Evolutionary conservation across 2,888 invertebrate species (phyloP), one percentile per base, ranked within the genome.

Genomic region (Steinernema carpocapsae): DNA sequence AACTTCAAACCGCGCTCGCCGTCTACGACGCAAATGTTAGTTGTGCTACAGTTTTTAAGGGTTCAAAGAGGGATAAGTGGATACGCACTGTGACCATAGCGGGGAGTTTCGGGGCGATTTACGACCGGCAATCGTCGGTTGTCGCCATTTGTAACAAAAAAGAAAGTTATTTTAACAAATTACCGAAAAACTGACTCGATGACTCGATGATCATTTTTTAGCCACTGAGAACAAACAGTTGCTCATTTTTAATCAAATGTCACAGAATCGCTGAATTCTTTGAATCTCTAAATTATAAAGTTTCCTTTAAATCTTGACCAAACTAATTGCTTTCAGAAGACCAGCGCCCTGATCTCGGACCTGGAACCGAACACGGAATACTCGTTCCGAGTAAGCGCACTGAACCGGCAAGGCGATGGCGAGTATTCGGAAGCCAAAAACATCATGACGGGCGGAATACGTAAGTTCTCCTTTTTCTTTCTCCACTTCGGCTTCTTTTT

Each of bases 391-490:
- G 95, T 97, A 76, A 95, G 95, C 0, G 99, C 97, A 0, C 91
- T 97, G 77, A 99, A 97, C 2, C 91, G 95, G 78, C 95, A 95
- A 89, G 99, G 99, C 56, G 97, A 99, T 88, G 99, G 99, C 24
- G 93, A 94, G 88, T 91, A 95, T 80, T 95, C 95, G 88, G 90
- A 92, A 77, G 93, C 94, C 29, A 93, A 93, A 74, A 92, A 92
- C 77, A 92, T 94, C 1, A 93, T 87, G 29, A 99, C 97, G 0
- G 94, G 94, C 37, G 95, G 96, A 73, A 81, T 84, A 70, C 83
- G 87, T 87, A 64, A 80, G 82, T 75, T 64, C 71, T 73, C 37
- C 37, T 37, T 37, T 10, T 37, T 37, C 37, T 37, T 37, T n/a
- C n/a, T n/a, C n/a, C n/a, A n/a, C 37, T 37, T 37, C 37, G 37